A percentile compares a stretch with the other conserved stretches of the same genome.
phyloP scores from a whole-genome alignment of 2,113 vertebrate genomes.

The Plectropomus leopardus region DNA sequence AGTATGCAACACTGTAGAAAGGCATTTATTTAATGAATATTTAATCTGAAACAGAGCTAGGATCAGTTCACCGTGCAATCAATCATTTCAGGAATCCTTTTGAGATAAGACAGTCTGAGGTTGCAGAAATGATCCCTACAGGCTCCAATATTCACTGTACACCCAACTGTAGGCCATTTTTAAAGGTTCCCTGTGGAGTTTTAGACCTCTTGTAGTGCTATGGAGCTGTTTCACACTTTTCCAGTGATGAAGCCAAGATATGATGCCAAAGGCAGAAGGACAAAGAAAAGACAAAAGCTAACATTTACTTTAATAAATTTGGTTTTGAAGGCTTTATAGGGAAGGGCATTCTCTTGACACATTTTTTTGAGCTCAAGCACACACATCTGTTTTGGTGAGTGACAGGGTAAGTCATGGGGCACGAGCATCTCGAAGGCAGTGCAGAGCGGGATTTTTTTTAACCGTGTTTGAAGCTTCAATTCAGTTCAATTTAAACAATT shows the following conservation, averaged over 20 bases:
- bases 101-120: not conserved
- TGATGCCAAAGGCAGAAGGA: too few relatives aligned
- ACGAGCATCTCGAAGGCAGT: too few relatives aligned
- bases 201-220: not conserved
- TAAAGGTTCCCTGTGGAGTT: not conserved
- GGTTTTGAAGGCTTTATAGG: too few relatives aligned
- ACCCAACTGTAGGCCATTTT: not conserved
- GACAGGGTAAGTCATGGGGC: too few relatives aligned
- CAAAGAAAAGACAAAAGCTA: too few relatives aligned
- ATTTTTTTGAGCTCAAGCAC: too few relatives aligned
- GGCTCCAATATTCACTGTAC: not conserved
- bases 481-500: too few relatives aligned
- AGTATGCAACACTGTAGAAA: slow-evolving; percentile 5
- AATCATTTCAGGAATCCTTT: slow-evolving; percentile 35
- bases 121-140: not conserved
- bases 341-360: not conserved
- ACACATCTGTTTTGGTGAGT: too few relatives aligned
- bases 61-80: slow-evolving; percentile 34
- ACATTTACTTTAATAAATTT: too few relatives aligned
- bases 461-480: too few relatives aligned
- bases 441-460: too few relatives aligned
- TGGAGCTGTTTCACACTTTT: not conserved
- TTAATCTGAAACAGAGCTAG: slow-evolving; percentile 8
- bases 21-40: slow-evolving; percentile 10
- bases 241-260: too few relatives aligned